Evolutionary conservation across 1,140 invertebrate species (phyloP).

Genomic region (Lucilia sericata): DNA sequence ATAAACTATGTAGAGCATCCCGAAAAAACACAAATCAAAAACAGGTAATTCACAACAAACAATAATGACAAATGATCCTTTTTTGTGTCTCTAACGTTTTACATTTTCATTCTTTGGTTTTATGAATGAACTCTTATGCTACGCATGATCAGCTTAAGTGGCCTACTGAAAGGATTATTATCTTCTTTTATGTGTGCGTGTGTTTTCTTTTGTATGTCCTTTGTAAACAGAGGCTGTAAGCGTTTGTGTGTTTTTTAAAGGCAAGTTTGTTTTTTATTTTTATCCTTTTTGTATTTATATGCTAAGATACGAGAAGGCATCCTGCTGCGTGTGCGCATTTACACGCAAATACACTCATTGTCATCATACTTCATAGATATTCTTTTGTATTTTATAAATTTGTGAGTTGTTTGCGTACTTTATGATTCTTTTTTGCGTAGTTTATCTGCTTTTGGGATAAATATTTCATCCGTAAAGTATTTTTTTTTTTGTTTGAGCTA

Average conservation of each 20-base stretch:
- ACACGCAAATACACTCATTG: conserved; percentile 44
- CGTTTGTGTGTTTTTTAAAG: not conserved
- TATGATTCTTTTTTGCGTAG: conserved; percentile 2
- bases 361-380: not conserved
- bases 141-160: conserved; percentile 65
- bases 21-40: not conserved
- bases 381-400: not conserved
- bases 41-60: conserved; percentile 39
- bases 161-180: conserved; percentile 65
- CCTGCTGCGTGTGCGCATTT: conserved; percentile 48
- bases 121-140: conserved; percentile 44
- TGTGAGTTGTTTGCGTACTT: not conserved
- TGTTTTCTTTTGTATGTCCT: not conserved
- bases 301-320: conserved; percentile 29
- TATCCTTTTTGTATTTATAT: not conserved
- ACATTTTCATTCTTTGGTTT: not conserved
- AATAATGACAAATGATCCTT: not conserved
- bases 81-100: not conserved
- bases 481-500: conserved; percentile 1
- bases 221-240: conserved; percentile 35
- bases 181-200: conserved; percentile 4
- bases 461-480: conserved; percentile 14
- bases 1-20: conserved; percentile 49
- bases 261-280: not conserved
- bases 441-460: conserved; percentile 37